Conservation (phyloP, 2,113 vertebrate species). For the Callocephalon fimbriatum region DNA sequence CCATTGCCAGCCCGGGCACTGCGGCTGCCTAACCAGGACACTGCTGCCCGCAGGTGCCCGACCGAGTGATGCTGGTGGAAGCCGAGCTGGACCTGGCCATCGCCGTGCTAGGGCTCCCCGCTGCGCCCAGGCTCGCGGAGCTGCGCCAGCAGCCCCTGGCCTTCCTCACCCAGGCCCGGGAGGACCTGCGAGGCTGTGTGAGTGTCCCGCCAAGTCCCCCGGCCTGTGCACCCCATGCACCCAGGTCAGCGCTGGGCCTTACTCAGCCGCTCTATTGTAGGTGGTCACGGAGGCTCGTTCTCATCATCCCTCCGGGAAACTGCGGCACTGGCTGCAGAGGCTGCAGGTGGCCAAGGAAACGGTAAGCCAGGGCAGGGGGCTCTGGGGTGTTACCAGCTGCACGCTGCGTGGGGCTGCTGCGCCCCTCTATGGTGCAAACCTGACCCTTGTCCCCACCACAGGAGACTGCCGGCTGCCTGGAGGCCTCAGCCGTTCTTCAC, state of each 20-base stretch:
- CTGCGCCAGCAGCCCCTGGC: not conserved
- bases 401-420: rapidly evolving
- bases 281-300: not conserved
- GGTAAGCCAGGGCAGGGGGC: not conserved
- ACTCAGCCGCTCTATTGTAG: not conserved
- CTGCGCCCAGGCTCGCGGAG: rapidly evolving
- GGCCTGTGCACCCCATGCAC: rapidly evolving
- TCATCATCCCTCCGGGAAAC: not conserved
- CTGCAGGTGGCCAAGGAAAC: not conserved
- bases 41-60: not conserved
- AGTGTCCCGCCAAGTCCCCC: not conserved
- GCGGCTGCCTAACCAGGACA: not conserved
- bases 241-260: rapidly evolving
- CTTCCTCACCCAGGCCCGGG: not conserved
- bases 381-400: rapidly evolving
- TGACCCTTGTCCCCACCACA: rapidly evolving
- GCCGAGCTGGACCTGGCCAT: slow-evolving; percentile 17
- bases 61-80: slow-evolving; percentile 16
- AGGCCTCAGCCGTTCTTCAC: not conserved
- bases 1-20: rapidly evolving
- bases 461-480: not conserved
- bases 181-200: slow-evolving; percentile 35
- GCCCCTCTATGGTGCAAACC: rapidly evolving
- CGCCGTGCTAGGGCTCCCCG: not conserved
- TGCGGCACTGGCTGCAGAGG: slow-evolving; percentile 38